Evolutionary conservation across 2,797 vertebrate genomes (phyloP).

Genomic region (Lates japonicus): DNA sequence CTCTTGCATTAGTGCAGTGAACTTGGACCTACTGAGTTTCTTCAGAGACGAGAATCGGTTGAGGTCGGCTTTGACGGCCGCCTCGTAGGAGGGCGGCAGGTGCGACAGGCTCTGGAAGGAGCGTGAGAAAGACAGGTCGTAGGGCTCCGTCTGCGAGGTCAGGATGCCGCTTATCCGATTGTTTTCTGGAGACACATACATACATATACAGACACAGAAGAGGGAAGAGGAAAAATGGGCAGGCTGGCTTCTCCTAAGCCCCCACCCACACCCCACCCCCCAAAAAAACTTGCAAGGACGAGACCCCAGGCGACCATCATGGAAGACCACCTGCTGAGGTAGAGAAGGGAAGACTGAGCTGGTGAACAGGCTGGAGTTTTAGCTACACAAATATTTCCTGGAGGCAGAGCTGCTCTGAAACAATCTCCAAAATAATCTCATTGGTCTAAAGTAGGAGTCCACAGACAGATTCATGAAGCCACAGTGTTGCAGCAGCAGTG

Average conservation of each 20-base stretch:
- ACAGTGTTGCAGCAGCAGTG: neutral
- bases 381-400: slow-evolving; percentile 54
- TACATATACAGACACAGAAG: slow-evolving; percentile 83
- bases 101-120: slow-evolving; percentile 99
- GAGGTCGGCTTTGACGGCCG: slow-evolving; percentile 95
- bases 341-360: slow-evolving; percentile 45
- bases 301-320: slow-evolving; percentile 29
- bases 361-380: slow-evolving; percentile 63
- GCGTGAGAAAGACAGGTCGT: slow-evolving; percentile 98
- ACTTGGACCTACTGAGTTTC: slow-evolving; percentile 95
- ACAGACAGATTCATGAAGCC: slow-evolving; percentile 8
- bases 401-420: slow-evolving; percentile 35
- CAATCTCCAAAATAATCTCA: neutral
- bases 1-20: slow-evolving; percentile 77
- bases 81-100: slow-evolving; percentile 97
- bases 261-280: neutral
- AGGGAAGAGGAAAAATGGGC: slow-evolving; percentile 67
- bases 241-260: slow-evolving; percentile 49
- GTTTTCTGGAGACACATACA: slow-evolving; percentile 91
- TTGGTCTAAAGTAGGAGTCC: neutral
- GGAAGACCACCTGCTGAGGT: slow-evolving; percentile 62
- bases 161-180: slow-evolving; percentile 97
- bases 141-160: slow-evolving; percentile 98
- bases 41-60: slow-evolving; percentile 98
- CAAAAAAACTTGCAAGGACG: slow-evolving; percentile 15